These are phyloP conservation scores for Anastrepha ludens DNA, from an alignment of 1,140 invertebrate species.

Conservation along the genomic window DNA sequence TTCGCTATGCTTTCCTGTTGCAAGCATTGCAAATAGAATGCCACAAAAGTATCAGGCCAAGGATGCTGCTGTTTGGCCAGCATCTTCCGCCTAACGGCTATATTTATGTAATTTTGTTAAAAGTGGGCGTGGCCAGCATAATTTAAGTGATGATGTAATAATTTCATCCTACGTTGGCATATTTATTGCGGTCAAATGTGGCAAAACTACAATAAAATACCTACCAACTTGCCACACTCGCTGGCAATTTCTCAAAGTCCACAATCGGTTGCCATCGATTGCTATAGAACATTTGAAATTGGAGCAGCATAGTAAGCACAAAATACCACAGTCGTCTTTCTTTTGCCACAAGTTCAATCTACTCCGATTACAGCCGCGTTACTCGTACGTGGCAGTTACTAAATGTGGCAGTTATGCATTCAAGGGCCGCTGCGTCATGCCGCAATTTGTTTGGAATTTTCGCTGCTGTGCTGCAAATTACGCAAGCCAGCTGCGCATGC, in stretches of 20 bases:
- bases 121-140: constrained; percentile 6
- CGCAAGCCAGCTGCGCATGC: constrained; percentile 27
- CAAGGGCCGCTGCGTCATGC: constrained; percentile 46
- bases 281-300: background rate
- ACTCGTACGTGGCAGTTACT: too few relatives aligned
- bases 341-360: too few relatives aligned
- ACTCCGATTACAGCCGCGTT: background rate
- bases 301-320: background rate
- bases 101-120: constrained; percentile 29
- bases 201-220: constrained; percentile 8
- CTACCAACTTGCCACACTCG: background rate
- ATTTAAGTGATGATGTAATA: constrained; percentile 29
- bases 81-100: background rate
- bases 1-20: too few relatives aligned
- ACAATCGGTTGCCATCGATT: background rate
- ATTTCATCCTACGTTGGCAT: constrained; percentile 12
- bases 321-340: background rate
- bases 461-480: background rate
- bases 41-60: too few relatives aligned
- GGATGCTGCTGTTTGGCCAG: too few relatives aligned
- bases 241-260: background rate
- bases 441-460: constrained; percentile 35
- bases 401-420: constrained; percentile 3
- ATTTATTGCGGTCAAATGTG: constrained; percentile 11
- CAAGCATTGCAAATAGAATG: too few relatives aligned